Conservation (phyloP, 2,797 vertebrate genomes). For the Myiotriccus ornatus region DNA sequence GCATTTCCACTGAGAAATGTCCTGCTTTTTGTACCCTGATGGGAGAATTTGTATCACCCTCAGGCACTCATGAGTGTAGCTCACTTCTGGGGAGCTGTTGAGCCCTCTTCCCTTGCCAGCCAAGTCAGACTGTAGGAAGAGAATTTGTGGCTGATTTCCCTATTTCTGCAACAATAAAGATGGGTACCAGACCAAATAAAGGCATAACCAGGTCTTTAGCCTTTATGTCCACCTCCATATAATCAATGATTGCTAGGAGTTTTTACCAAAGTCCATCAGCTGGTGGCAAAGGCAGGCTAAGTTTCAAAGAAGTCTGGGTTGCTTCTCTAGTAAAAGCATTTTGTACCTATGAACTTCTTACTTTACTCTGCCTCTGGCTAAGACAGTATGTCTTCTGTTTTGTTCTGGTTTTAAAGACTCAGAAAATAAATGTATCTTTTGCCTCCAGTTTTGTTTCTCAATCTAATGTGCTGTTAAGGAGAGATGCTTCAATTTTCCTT, state of each 20-base stretch:
- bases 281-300: background rate
- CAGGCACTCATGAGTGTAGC: fast-evolving
- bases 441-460: background rate
- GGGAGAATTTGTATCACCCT: background rate
- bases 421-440: background rate
- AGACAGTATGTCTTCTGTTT: background rate
- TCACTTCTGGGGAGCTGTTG: background rate
- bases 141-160: background rate
- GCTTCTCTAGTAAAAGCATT: background rate
- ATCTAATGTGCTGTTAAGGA: background rate
- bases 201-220: background rate
- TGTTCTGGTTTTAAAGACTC: background rate
- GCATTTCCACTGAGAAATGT: fast-evolving
- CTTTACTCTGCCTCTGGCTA: background rate
- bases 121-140: background rate
- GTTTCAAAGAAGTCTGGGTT: background rate
- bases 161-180: background rate
- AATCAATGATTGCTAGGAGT: background rate
- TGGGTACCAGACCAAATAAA: background rate
- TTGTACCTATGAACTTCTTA: background rate
- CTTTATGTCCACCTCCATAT: fast-evolving
- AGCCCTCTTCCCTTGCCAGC: background rate
- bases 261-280: background rate
- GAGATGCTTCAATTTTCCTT: background rate
- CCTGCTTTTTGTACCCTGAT: background rate